Evolutionary conservation across 2,888 invertebrate genomes (phyloP), one percentile per base, ranked within the genome.

Genomic region (Nesidiocoris tenuis): DNA sequence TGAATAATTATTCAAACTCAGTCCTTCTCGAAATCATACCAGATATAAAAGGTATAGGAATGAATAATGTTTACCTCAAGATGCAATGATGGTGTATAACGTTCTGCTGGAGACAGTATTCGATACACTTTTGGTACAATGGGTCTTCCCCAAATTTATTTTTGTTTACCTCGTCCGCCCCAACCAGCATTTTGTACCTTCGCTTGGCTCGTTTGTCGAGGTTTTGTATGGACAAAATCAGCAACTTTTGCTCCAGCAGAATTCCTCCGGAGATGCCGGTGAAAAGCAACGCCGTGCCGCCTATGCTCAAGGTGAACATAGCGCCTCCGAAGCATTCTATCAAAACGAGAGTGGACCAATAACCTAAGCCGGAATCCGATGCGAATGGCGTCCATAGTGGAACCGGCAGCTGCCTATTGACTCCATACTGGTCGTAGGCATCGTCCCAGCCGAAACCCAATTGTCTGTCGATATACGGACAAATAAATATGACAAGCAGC

Each of bases 21-120:
- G n/a, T n/a, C n/a, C n/a, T n/a, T n/a, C n/a, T 7, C 39, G 39
- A 39, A 39, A 39, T 7, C 12, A 39, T 7, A 39, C 5, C 39
- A 39, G 39, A 39, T 39, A 39, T 3, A 7, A 7, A 39, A 39
- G 12, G 39, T 39, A 39, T 7, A 39, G 5, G 39, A 39, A 39
- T 3, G 39, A 39, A 39, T 7, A 39, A 39, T 7, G 12, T n/a
- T 72, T 72, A 72, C 72, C n/a, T 21, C 16, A 72, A 39, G 61
- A 72, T 72, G 5, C 2, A 1, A 18, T 72, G 72, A n/a, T 72
- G 72, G 16, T 72, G 72, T n/a, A 25, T n/a, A 16, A 72, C 61
- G 19, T 72, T 72, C 19, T 72, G 56, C 18, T 23, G 25, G 12
- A 72, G 55, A 54, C 72, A 72, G 17, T 72, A 25, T 5, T 18